Evolutionary conservation across 2,113 vertebrate species (phyloP).

Genomic region (Engraulis encrasicolus): DNA sequence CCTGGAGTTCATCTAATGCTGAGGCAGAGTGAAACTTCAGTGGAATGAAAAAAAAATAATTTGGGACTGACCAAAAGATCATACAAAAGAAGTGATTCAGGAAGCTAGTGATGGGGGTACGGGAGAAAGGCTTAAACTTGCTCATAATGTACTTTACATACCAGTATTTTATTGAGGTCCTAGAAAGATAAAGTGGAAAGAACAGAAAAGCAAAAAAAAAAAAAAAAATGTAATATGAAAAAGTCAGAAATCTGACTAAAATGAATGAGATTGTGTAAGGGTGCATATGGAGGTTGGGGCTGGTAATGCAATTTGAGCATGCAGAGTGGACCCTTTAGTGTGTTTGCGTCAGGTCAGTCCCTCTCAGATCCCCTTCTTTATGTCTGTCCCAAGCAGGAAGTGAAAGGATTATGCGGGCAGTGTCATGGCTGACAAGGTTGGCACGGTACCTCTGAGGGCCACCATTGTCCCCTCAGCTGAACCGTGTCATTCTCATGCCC

Average conservation of each 20-base stretch:
- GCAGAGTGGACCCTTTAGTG: conserved; percentile 47
- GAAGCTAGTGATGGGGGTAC: neutral
- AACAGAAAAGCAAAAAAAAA: too few species aligned
- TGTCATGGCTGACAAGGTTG: conserved; percentile 65
- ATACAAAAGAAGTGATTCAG: neutral
- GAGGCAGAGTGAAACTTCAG: neutral
- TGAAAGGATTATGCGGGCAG: conserved; percentile 74
- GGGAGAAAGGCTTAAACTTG: neutral
- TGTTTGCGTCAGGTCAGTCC: conserved; percentile 68
- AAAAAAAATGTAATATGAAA: too few species aligned
- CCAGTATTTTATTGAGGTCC: neutral
- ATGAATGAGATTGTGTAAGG: conserved; percentile 61
- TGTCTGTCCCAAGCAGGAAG: conserved; percentile 52
- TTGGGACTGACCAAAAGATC: too few species aligned
- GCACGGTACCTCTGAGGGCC: conserved; percentile 60
- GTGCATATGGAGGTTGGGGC: too few species aligned
- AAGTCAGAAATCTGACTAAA: neutral
- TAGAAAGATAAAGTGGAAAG: neutral
- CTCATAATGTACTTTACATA: too few species aligned
- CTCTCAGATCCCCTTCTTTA: conserved; percentile 68
- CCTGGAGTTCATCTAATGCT: neutral
- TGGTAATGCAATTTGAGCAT: too few species aligned
- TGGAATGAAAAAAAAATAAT: neutral
- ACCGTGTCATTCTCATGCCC: conserved; percentile 54
- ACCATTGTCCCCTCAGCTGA: conserved; percentile 62